Base-by-base conservation (phyloP, 2,113 vertebrate species). In the Limanda limanda region DNA sequence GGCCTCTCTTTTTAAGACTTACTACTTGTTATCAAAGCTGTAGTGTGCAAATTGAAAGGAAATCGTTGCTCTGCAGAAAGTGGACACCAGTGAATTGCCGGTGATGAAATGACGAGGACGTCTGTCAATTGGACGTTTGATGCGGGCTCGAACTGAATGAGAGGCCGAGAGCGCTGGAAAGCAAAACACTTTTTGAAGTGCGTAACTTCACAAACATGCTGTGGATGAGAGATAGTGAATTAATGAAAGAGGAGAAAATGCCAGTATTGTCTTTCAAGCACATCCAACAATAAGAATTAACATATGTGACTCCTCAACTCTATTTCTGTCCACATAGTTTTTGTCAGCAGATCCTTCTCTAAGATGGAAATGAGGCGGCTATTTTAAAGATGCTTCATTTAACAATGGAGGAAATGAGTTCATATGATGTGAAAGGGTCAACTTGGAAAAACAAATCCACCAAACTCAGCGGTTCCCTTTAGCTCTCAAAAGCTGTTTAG, bases 71-170 rank as follows among this genome's bases (percentile, higher is more conserved):
- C 54, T 6, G 85, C 77, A 59, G 58, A 73, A 69, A 78, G 73
- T 69, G 80, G 82, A 88, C 82, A 72, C 82, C 51, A 67, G 71
- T 82, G 79, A 88, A 73, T 82, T 80, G 78, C 76, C 78, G 61
- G 13, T 86, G 74, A 85, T 76, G 69, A 87, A 63, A 76, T 88
- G 86, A 90, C 85, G 88, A 76, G 64, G 59, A 86, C 81, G 83
- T 88, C 85, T 81, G 71, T 86, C 86, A 85, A 89, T 72, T 85
- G 79, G 77, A 83, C 37, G 83, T 88, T 91, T 88, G 86, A 89
- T 87, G 85, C 70, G n/a, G 65, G 58, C 61, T 78, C 71, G 65
- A 64, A 60, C 75, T 67, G 72, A 86, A 88, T 78, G 74, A 87
- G 74, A 64, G 72, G 54, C 69, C 52, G 72, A 15, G 57, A 75